phyloP scores from a whole-genome alignment of 2,113 vertebrate genomes.

The Acanthochromis polyacanthus region DNA sequence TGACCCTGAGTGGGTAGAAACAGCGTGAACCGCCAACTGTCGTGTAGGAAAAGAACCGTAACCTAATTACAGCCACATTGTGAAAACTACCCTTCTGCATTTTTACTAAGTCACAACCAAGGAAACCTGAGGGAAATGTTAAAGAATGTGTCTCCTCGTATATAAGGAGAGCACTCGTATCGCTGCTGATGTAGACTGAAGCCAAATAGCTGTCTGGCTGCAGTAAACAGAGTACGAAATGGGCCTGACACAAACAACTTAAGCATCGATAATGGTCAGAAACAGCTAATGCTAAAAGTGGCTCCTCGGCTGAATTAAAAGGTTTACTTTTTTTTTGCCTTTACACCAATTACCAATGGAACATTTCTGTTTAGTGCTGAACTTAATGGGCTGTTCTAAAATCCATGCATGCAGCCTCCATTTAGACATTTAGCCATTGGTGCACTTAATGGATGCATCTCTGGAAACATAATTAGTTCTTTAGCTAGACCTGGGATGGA shows the following conservation, averaged over 20 bases:
- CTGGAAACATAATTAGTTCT: conserved; percentile 59
- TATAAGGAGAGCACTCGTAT: neutral
- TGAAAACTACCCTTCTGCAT: conserved; percentile 62
- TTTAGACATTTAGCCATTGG: conserved; percentile 48
- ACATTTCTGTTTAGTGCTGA: conserved; percentile 60
- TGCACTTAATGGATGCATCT: conserved; percentile 57
- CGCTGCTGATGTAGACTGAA: conserved; percentile 2
- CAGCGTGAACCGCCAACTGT: conserved; percentile 42
- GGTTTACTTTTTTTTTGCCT: conserved; percentile 23
- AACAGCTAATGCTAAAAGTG: conserved; percentile 47
- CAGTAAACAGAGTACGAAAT: conserved; percentile 39
- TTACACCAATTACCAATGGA: conserved; percentile 55
- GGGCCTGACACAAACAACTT: conserved; percentile 42
- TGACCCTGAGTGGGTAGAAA: conserved; percentile 72
- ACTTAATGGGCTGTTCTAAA: conserved; percentile 64
- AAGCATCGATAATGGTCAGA: conserved; percentile 51
- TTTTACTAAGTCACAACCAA: conserved; percentile 13
- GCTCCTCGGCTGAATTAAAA: conserved; percentile 40
- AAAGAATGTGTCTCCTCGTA: conserved; percentile 13
- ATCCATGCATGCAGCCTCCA: conserved; percentile 54
- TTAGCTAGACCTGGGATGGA: conserved; percentile 54
- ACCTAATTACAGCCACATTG: conserved; percentile 67
- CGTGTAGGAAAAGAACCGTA: conserved; percentile 78
- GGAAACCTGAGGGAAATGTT: conserved; percentile 3
- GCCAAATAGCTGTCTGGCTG: conserved; percentile 19